Conservation (phyloP, 2,888 invertebrate species). For the Nymphalis urticae region DNA sequence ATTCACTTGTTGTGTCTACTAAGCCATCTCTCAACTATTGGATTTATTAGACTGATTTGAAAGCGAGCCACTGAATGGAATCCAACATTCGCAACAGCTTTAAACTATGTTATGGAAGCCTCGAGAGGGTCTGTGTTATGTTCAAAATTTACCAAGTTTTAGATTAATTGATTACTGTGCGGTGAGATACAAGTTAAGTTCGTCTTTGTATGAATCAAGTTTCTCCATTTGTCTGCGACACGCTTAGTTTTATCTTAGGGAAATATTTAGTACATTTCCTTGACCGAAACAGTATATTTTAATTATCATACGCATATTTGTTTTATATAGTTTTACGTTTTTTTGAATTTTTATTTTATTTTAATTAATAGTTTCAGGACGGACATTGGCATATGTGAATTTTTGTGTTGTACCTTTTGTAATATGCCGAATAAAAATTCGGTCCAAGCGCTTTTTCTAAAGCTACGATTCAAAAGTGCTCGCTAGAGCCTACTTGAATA, state of each 20-base stretch:
- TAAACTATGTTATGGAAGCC: conserved; percentile 40
- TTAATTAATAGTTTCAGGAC: no score
- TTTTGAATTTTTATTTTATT: no score
- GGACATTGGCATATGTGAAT: no score
- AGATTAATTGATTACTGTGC: conserved; percentile 67
- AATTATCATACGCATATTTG: no score
- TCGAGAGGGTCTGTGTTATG: conserved; percentile 47
- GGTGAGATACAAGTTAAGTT: conserved; percentile 66
- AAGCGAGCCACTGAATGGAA: conserved; percentile 46
- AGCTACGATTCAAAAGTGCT: no score
- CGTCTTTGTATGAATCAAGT: conserved; percentile 56
- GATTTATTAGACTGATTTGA: conserved; percentile 49
- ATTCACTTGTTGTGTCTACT: background rate
- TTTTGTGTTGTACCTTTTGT: no score
- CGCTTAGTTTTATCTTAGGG: conserved; percentile 15
- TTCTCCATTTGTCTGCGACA: conserved; percentile 57
- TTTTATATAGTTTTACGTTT: no score
- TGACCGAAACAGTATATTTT: background rate
- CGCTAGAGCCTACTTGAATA: no score
- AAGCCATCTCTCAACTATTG: background rate
- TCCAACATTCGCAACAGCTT: conserved; percentile 29
- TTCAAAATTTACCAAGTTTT: conserved; percentile 60
- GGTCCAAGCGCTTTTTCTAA: no score
- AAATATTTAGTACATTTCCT: conserved; percentile 11
- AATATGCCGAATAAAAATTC: no score